Evolutionary conservation across 2,797 vertebrate genomes (phyloP).

Genomic region (Australoheros facetus): DNA sequence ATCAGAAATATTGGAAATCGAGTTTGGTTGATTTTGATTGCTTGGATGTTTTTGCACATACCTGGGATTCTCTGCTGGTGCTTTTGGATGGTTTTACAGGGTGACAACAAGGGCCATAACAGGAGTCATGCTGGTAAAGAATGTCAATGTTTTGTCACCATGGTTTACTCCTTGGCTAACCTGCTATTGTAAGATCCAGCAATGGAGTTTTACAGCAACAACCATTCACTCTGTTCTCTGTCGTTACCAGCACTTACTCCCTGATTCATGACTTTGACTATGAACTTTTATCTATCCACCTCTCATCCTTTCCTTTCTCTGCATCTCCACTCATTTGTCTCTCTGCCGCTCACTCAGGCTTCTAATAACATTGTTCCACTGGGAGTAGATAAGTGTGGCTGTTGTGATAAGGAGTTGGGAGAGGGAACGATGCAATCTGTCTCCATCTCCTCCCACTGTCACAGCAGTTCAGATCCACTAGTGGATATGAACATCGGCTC

Average conservation of each 20-base stretch:
- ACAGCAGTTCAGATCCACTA: constrained; percentile 48
- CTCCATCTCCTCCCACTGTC: constrained; percentile 60
- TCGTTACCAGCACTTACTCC: not conserved
- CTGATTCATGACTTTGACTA: constrained; percentile 32
- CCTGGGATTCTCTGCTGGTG: not conserved
- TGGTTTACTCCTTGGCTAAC: not conserved
- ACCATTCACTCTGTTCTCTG: not conserved
- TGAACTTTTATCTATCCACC: constrained; percentile 27
- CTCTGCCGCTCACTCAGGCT: constrained; percentile 22
- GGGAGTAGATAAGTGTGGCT: constrained; percentile 57
- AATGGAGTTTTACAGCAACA: not conserved
- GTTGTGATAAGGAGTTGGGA: constrained; percentile 62
- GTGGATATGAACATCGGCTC: constrained; percentile 38
- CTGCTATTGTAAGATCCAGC: not conserved
- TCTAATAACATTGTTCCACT: constrained; percentile 48
- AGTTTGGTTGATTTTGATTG: not conserved
- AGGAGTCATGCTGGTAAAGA: not conserved
- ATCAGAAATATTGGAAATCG: not conserved
- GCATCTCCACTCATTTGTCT: constrained; percentile 34
- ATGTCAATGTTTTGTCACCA: not conserved
- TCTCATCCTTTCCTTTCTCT: constrained; percentile 17
- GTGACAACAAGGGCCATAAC: not conserved
- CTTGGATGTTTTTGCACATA: not conserved
- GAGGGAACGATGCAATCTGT: constrained; percentile 58
- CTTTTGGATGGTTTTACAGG: not conserved